Percentiles rank a stretch among this genome's conserved stretches.
These are phyloP conservation scores for Oncorhynchus keta DNA, from an alignment of 2,113 vertebrate genomes.

Conservation along the genomic window DNA sequence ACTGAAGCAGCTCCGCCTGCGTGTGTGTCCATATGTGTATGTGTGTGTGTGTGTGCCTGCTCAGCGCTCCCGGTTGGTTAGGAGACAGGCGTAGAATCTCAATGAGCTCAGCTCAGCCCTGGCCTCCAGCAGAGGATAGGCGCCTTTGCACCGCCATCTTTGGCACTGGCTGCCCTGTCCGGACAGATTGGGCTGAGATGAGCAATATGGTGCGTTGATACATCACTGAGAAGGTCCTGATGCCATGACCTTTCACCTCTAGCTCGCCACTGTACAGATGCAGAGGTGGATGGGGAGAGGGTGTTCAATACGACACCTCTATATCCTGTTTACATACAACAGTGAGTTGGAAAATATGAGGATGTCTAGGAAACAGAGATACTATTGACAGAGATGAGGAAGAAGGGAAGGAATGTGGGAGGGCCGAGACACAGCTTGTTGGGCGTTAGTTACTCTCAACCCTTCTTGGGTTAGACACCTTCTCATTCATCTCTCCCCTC, in stretches of 20 bases:
- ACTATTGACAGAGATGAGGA: not conserved
- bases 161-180: slow-evolving; percentile 1
- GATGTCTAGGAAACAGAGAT: not conserved
- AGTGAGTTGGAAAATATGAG: slow-evolving; percentile 60
- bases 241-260: slow-evolving; percentile 50
- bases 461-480: not conserved
- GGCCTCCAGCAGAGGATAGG: slow-evolving; percentile 43
- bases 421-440: not conserved
- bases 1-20: slow-evolving; percentile 19
- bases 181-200: slow-evolving; percentile 45
- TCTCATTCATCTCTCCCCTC: not conserved
- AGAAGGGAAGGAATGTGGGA: not conserved
- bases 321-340: slow-evolving; percentile 39
- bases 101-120: slow-evolving; percentile 56
- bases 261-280: slow-evolving; percentile 18
- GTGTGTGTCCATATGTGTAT: slow-evolving; percentile 30
- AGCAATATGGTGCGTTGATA: slow-evolving; percentile 55
- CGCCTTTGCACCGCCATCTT: slow-evolving; percentile 22
- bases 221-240: slow-evolving; percentile 45
- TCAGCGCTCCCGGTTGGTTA: slow-evolving; percentile 54
- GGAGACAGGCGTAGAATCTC: slow-evolving; percentile 67
- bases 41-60: slow-evolving; percentile 31
- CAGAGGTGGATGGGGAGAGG: slow-evolving; percentile 23
- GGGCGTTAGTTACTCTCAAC: not conserved
- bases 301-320: not conserved